phyloP scores from a whole-genome alignment of 2,113 vertebrate genomes.

The Sebastes schlegelii region DNA sequence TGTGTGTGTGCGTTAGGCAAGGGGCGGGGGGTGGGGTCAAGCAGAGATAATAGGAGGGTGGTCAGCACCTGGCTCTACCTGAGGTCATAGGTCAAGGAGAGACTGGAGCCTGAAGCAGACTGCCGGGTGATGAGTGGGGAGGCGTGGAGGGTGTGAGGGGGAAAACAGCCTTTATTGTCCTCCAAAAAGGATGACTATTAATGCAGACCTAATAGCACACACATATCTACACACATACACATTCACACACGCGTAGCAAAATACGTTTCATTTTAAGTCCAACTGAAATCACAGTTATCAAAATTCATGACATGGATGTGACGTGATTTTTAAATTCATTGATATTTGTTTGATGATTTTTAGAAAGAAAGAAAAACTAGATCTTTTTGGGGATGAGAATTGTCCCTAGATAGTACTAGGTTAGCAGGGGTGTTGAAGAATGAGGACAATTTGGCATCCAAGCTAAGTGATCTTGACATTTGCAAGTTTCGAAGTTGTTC shows the following conservation, averaged over 20 bases:
- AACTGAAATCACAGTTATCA: background rate
- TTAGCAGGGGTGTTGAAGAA: background rate
- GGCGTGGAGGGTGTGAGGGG: constrained; percentile 20
- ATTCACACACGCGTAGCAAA: background rate
- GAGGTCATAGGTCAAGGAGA: constrained; percentile 78
- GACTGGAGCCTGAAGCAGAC: constrained; percentile 58
- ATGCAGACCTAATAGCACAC: constrained; percentile 67
- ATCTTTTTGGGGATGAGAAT: background rate
- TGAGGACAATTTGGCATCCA: too few species aligned
- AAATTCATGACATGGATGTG: background rate
- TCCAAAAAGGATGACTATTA: constrained; percentile 77
- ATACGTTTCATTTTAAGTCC: background rate
- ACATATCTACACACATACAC: constrained; percentile 25
- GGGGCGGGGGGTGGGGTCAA: background rate
- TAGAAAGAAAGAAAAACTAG: background rate
- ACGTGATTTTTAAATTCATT: background rate
- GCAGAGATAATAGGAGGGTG: constrained; percentile 25
- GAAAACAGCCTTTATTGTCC: constrained; percentile 52
- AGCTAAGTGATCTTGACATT: too few species aligned
- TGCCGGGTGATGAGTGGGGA: constrained; percentile 44
- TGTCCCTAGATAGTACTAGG: background rate
- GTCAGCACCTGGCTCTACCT: constrained; percentile 74
- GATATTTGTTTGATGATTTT: background rate
- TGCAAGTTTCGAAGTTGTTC: too few species aligned
- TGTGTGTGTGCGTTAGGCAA: background rate